Conservation (phyloP, 2,888 invertebrate genomes). For the Cosmopolites sordidus region DNA sequence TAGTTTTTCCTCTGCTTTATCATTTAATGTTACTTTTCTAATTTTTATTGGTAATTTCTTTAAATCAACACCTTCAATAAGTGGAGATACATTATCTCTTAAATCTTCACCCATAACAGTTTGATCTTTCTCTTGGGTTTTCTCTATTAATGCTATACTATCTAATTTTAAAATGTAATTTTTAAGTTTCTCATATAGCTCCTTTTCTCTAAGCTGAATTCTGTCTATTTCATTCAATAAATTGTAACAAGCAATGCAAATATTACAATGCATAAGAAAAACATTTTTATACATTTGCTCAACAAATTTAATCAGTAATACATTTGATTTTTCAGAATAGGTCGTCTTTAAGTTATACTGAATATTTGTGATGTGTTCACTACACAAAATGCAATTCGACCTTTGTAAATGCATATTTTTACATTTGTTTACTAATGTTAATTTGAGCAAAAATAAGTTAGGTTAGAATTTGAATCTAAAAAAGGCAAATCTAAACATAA, state of each 20-base stretch:
- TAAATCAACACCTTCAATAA: slow-evolving; percentile 17
- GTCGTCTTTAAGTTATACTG: slow-evolving; percentile 24
- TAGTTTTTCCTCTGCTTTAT: not conserved
- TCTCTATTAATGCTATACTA: too few relatives aligned
- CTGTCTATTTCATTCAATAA: slow-evolving; percentile 39
- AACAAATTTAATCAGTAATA: slow-evolving; percentile 25
- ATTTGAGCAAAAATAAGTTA: slow-evolving; percentile 1
- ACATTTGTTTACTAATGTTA: too few relatives aligned
- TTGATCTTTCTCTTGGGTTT: too few relatives aligned
- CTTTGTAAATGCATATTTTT: slow-evolving; percentile 18
- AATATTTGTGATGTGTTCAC: slow-evolving; percentile 16
- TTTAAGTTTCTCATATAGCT: slow-evolving; percentile 28
- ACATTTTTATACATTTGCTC: slow-evolving; percentile 23
- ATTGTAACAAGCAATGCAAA: slow-evolving; percentile 33
- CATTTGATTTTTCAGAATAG: slow-evolving; percentile 24
- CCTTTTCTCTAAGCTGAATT: slow-evolving; percentile 31
- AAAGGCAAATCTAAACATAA: too few relatives aligned
- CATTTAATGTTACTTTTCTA: slow-evolving; percentile 8
- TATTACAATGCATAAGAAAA: slow-evolving; percentile 22
- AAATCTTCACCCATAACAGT: too few relatives aligned
- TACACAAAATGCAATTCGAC: slow-evolving; percentile 17
- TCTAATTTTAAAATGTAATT: slow-evolving; percentile 22
- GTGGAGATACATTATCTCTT: too few relatives aligned
- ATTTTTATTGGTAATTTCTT: slow-evolving; percentile 21
- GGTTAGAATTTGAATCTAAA: too few relatives aligned